These are phyloP conservation scores for Azemiops feae DNA, from an alignment of 2,113 vertebrate genomes.

Conservation along the genomic window DNA sequence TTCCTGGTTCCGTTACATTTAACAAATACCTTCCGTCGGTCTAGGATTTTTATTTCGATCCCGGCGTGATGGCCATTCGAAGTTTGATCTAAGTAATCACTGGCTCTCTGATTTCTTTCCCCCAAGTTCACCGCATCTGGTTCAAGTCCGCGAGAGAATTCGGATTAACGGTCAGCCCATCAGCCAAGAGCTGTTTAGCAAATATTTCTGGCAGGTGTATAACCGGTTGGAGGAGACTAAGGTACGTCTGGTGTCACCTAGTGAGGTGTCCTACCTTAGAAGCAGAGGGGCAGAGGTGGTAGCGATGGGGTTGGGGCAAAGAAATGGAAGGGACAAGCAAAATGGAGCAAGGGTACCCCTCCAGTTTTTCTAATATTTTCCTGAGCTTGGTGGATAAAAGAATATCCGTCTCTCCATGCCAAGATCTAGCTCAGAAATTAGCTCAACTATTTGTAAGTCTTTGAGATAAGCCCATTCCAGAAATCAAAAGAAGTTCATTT, in stretches of 20 bases:
- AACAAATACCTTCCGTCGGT: neutral
- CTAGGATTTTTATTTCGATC: neutral
- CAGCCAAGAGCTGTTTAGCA: conserved; percentile 88
- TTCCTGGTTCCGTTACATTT: neutral
- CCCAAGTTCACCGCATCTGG: conserved; percentile 91
- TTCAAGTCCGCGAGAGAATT: conserved; percentile 93
- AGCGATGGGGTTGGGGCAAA: neutral
- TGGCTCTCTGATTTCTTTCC: neutral
- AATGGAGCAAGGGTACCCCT: neutral
- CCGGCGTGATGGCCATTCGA: neutral
- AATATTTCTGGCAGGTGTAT: conserved; percentile 94
- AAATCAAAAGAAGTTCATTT: neutral
- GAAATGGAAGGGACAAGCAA: neutral
- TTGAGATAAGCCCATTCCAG: too few relatives aligned
- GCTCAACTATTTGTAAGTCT: neutral
- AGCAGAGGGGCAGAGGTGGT: neutral
- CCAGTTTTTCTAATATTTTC: neutral
- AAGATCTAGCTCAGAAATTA: neutral
- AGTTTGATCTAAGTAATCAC: neutral
- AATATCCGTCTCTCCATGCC: neutral
- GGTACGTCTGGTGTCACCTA: conserved; percentile 63
- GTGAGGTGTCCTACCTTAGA: neutral
- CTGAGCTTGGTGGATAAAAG: neutral
- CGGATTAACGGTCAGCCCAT: conserved; percentile 91
- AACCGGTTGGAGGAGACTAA: conserved; percentile 84